A percentile compares a stretch with the other conserved stretches of the same genome.
Conservation (phyloP, 2,888 invertebrate genomes). For the Alsophila aescularia region DNA sequence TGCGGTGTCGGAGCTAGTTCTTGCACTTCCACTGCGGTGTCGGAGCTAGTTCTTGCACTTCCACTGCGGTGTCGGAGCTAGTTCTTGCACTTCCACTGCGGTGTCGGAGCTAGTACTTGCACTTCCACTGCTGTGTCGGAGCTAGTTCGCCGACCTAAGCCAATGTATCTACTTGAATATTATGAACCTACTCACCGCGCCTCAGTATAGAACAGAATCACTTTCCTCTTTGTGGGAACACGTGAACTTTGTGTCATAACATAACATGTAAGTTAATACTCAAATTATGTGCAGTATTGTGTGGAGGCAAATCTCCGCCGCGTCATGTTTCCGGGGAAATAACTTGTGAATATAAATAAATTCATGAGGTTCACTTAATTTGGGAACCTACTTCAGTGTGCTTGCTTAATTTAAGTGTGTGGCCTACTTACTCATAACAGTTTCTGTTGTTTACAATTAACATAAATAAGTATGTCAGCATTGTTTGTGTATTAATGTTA, state of each 20-base stretch:
- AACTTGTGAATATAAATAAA: slow-evolving; percentile 12
- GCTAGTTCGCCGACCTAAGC: slow-evolving; percentile 4
- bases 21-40: no score
- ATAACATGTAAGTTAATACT: slow-evolving; percentile 3
- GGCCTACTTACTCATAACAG: neutral
- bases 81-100: neutral
- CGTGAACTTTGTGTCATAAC: slow-evolving; percentile 4
- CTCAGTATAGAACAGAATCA: slow-evolving; percentile 24
- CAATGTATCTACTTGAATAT: no score
- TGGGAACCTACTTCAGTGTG: neutral
- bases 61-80: neutral
- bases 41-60: neutral
- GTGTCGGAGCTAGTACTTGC: no score
- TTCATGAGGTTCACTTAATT: slow-evolving; percentile 11
- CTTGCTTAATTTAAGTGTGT: neutral
- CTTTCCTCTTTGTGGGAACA: slow-evolving; percentile 14
- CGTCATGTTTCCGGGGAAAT: slow-evolving; percentile 3
- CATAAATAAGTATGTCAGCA: no score
- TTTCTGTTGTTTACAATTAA: no score
- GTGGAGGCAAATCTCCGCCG: slow-evolving; percentile 3
- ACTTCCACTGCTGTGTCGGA: no score
- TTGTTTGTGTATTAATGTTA: no score
- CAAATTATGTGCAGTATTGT: slow-evolving; percentile 8
- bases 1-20: slow-evolving; percentile 1
- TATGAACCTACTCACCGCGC: no score